These are phyloP conservation scores for Acanthosepion lycidas DNA, from an alignment of 2,888 invertebrate genomes.

Conservation along the genomic window DNA sequence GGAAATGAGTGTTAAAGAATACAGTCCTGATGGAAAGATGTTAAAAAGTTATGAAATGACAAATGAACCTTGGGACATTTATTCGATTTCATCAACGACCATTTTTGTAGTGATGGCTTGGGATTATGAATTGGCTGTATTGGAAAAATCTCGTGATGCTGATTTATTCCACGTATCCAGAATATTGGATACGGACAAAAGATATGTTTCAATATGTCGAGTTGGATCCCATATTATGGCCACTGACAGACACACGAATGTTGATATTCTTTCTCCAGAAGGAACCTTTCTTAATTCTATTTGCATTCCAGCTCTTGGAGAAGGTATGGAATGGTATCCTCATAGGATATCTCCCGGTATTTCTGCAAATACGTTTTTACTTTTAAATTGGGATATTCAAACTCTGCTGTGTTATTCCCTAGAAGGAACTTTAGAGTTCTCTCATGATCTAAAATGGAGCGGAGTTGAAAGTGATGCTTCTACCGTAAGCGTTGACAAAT, in stretches of 20 bases:
- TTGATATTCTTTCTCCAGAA: background rate
- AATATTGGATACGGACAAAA: background rate
- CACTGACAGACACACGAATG: background rate
- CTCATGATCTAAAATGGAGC: background rate
- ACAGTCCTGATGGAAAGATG: background rate
- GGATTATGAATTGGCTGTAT: background rate
- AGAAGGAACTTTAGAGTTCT: background rate
- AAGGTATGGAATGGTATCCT: background rate
- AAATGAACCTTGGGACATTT: background rate
- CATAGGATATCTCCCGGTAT: background rate
- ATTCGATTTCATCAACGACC: background rate
- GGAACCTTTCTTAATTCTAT: background rate
- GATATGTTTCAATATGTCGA: background rate
- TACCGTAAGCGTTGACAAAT: background rate
- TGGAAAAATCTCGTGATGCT: background rate
- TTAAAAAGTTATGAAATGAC: background rate
- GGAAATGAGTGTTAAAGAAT: background rate
- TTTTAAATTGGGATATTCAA: constrained; percentile 8
- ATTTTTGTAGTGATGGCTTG: background rate
- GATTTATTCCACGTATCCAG: background rate
- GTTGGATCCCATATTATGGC: background rate
- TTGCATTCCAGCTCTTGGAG: background rate
- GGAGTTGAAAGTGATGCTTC: background rate
- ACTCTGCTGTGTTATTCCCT: background rate
- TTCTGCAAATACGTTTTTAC: background rate